Evolutionary conservation across 2,797 vertebrate species (phyloP), one percentile per base, ranked within the genome.

Genomic region (Scolopax bukidnonensis): DNA sequence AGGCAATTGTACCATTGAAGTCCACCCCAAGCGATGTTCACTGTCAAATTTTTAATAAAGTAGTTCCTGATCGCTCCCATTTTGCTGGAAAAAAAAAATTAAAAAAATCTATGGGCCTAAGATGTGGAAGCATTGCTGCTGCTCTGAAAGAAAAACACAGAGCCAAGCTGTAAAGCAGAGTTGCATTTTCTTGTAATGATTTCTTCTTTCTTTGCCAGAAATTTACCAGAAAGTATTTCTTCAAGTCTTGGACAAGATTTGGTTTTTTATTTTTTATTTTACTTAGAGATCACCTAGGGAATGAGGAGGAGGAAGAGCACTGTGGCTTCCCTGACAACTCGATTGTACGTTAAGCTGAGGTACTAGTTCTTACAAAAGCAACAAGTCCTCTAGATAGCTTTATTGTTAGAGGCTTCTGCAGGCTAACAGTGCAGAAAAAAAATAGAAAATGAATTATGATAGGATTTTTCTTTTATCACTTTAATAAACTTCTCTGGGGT

Each of bases 391-490:
- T 53, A 59, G 51, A 53, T 75, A 77, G 53, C 27, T 83, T 89
- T 54, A 56, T 80, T 95, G 63, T 97, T 92, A 86, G 65, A 83
- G 50, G 32, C 20, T 80, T 21, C 8, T 7, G 16, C 51, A 82
- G 60, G 54, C 81, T 48, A 78, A 47, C 61, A 87, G 30, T 41
- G 45, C 15, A 77, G 50, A 33, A 82, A 77, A 73, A 73, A 84
- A 84, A 23, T 3, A 91, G 48, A 86, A 93, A 94, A 91, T 74
- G 7, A 96, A 92, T 96, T 86, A 73, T 88, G 64, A 83, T 87
- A 48, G 68, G 79, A 51, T 88, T 96, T 88, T 91, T 93, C 85
- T 96, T 97, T 96, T 94, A 93, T 94, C 87, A 67, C 79, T 94
- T 84, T 53, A 90, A 80, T 87, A 90, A 94, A 91, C 79, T 96